Conservation (phyloP, 2,888 invertebrate genomes). For the Lepas anatifera region DNA sequence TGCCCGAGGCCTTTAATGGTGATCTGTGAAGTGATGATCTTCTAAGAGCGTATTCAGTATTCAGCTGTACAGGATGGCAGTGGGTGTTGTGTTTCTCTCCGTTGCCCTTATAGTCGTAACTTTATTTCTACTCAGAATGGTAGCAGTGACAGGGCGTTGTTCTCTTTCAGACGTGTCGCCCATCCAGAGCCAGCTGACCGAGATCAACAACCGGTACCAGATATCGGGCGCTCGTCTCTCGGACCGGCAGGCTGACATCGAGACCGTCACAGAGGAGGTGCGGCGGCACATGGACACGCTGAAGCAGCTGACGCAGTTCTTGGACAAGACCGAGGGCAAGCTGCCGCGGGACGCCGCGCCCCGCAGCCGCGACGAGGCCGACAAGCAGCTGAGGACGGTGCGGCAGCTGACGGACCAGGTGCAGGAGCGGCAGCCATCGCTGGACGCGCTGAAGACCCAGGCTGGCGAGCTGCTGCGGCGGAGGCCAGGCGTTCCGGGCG, state of each 20-base stretch:
- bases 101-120: no score
- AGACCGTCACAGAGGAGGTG: conserved; percentile 68
- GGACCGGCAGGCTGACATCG: conserved; percentile 79
- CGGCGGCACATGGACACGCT: conserved; percentile 70
- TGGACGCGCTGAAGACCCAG: conserved; percentile 80
- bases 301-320: conserved; percentile 62
- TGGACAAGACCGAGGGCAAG: conserved; percentile 58
- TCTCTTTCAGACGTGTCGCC: conserved; percentile 57
- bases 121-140: no score
- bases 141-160: no score
- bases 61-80: no score
- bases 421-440: conserved; percentile 79
- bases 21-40: no score
- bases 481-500: conserved; percentile 41
- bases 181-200: conserved; percentile 79
- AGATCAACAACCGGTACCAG: conserved; percentile 88
- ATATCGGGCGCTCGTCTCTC: conserved; percentile 73
- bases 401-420: conserved; percentile 76
- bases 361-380: conserved; percentile 65
- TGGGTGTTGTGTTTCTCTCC: no score
- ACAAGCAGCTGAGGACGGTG: conserved; percentile 68
- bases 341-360: conserved; percentile 56
- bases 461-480: conserved; percentile 60
- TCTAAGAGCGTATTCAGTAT: no score
- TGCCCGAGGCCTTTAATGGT: no score